Base-by-base conservation (phyloP, 2,888 invertebrate species). In the Mayetiola destructor region DNA sequence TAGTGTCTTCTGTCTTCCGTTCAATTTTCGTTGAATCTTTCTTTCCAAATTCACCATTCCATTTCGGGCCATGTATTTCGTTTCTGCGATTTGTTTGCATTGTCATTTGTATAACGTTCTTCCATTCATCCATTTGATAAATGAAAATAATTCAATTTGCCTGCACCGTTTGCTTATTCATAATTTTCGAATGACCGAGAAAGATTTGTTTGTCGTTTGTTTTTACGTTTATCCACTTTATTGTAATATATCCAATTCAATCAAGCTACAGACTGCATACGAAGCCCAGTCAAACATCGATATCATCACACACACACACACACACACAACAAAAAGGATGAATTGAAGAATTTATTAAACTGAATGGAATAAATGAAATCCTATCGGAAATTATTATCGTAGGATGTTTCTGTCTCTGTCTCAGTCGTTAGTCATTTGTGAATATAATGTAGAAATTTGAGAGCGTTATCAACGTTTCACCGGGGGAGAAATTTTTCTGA, bases 311-410 rank as follows among this genome's bases (percentile, higher is more conserved):
- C n/a, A n/a, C n/a, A n/a, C n/a, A n/a, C n/a, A n/a, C n/a, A n/a
- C n/a, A n/a, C n/a, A n/a, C n/a, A n/a, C n/a, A 48, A 48, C n/a
- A 32, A 9, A 12, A 48, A 5, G 48, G n/a, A 48, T 9, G n/a
- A 48, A 27, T 16, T 27, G n/a, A 48, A 27, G 27, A 20, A 40
- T 40, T 40, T 40, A 40, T 40, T 40, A 42, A 42, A 42, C 8
- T 12, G 21, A 21, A 21, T 27, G 27, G 27, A 48, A 12, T 27
- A 27, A 48, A 48, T 48, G 48, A 48, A 48, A 48, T 48, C 27
- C 48, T 23, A 48, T 48, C 48, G 48, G 48, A 48, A 48, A 48
- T 48, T 48, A 48, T 48, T 48, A 48, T 48, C 48, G 27, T 27
- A 48, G 48, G 27, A 27, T 27, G 48, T 48, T 48, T 16, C 8